Base-by-base conservation (phyloP, 2,113 vertebrate genomes). In the Nanorana parkeri region DNA sequence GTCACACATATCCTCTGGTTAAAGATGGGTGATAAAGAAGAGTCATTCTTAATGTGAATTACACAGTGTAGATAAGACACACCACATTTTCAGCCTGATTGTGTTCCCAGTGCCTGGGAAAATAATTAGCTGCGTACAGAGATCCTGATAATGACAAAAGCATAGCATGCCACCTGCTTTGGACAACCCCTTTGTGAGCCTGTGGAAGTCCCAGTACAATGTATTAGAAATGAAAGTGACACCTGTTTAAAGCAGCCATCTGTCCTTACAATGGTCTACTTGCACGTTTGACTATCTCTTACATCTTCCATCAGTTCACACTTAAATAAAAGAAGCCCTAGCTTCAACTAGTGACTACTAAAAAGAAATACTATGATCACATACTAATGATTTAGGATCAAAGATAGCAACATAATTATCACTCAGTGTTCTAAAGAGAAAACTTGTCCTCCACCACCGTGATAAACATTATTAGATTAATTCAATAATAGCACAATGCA, bases 171-270 rank as follows among this genome's bases (percentile, higher is more conserved):
- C 91, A 92, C 90, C 91, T 92, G 90, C 87, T 89, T 91, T 85
- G 88, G 85, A 81, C 73, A 90, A 83, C 61, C 86, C 88, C 85
- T 93, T 85, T 91, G 88, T 91, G 86, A 91, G 88, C 88, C 85
- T 89, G 84, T 92, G 86, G 66, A 92, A 92, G 86, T 86, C 87
- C 86, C 84, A 90, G 86, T 75, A 90, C 89, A 91, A 90, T 85
- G 84, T 84, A 89, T 63, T 86, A 90, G 85, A 86, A 92, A 90
- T 80, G 80, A 90, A 92, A 91, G 85, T 91, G 88, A 92, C 92
- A 93, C 92, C 92, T 93, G 91, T 92, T 92, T 91, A 89, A 91
- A 91, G 77, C 79, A 89, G 83, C 90, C 92, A 93, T 93, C 92
- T 93, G 92, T 90, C 89, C 72, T 85, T 88, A 88, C 87, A 78